Conservation (phyloP, 2,797 vertebrate genomes). For the Uromys caudimaculatus region DNA sequence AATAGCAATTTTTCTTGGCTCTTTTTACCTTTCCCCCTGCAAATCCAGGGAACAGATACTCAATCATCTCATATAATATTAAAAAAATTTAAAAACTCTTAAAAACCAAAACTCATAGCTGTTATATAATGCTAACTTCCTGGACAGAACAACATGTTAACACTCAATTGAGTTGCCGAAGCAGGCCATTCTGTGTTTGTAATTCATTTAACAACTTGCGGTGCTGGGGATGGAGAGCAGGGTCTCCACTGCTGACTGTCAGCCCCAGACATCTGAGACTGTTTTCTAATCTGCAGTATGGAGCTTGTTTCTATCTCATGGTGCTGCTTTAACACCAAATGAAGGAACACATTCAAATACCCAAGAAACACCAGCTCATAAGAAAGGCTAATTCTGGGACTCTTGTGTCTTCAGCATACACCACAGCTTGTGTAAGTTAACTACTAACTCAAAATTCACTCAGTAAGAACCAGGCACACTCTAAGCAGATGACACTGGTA, state of each 20-base stretch:
- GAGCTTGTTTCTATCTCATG: background rate
- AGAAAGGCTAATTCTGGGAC: background rate
- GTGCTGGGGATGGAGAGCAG: too few species aligned
- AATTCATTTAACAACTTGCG: background rate
- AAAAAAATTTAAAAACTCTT: background rate
- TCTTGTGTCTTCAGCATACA: background rate
- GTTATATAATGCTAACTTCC: background rate
- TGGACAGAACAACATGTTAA: background rate
- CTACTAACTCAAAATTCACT: background rate
- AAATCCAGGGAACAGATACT: background rate
- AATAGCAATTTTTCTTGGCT: background rate
- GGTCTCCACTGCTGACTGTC: too few species aligned
- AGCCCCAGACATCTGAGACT: background rate
- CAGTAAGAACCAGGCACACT: background rate
- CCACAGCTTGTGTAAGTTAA: background rate
- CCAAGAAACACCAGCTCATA: background rate
- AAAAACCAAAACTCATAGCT: background rate
- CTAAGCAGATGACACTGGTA: background rate
- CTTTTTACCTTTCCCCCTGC: background rate
- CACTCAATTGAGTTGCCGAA: background rate
- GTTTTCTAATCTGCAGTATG: background rate
- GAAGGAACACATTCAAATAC: background rate
- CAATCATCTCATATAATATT: background rate
- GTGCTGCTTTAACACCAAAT: background rate
- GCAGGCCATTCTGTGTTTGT: background rate